Conservation (phyloP, 2,797 vertebrate species). For the Gallinago solitaria region DNA sequence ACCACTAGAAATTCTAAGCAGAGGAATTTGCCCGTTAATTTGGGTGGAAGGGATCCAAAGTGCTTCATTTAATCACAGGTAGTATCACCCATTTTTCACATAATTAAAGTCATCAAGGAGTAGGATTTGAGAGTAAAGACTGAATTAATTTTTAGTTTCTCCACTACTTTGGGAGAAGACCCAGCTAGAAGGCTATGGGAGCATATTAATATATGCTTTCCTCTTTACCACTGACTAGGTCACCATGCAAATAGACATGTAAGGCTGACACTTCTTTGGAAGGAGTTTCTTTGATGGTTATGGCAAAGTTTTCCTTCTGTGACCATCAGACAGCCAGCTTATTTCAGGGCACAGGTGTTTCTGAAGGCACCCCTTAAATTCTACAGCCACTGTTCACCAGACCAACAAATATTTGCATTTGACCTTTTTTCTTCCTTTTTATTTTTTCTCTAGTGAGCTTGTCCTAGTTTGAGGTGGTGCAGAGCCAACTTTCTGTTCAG, state of each 20-base stretch:
- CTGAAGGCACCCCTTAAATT: background rate
- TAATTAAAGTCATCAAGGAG: background rate
- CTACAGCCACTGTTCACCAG: background rate
- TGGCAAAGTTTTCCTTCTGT: background rate
- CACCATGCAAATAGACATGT: background rate
- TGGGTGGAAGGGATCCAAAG: background rate
- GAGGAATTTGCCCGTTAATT: background rate
- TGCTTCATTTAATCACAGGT: background rate
- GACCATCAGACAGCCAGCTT: background rate
- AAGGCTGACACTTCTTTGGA: background rate
- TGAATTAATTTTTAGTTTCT: background rate
- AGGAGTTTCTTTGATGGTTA: background rate
- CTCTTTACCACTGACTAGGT: background rate
- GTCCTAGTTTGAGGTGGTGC: no score
- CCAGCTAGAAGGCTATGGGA: background rate
- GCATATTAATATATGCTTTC: background rate
- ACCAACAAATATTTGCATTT: background rate
- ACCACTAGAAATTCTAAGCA: background rate
- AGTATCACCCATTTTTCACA: background rate
- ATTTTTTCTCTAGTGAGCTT: no score
- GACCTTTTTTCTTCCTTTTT: background rate
- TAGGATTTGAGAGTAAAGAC: background rate
- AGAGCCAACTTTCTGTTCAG: no score
- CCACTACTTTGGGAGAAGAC: background rate
- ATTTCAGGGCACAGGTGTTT: background rate